Percentiles rank a stretch among this genome's conserved stretches.
Conservation (phyloP, 1,140 invertebrate species). For the Drosophila trapezifrons region DNA sequence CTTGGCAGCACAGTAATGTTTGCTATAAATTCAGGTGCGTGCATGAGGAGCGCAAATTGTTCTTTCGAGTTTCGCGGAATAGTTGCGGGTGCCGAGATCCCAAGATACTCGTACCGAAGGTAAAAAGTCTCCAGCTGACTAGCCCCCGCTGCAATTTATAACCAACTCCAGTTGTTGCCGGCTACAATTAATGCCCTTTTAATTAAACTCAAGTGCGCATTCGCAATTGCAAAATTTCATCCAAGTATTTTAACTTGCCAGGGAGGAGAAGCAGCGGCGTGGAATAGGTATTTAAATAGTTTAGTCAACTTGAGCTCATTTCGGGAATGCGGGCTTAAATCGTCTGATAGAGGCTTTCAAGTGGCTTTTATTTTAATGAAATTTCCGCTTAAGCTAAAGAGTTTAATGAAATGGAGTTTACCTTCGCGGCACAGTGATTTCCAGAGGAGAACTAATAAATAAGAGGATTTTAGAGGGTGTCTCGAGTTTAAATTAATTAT, state of each 20-base stretch:
- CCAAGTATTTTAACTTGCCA: conserved; percentile 52
- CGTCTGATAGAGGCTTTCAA: conserved; percentile 37
- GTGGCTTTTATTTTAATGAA: conserved; percentile 72
- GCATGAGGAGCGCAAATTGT: conserved; percentile 65
- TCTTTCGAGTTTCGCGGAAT: conserved; percentile 55
- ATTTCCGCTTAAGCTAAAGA: conserved; percentile 38
- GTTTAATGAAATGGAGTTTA: conserved; percentile 35
- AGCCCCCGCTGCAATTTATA: conserved; percentile 53
- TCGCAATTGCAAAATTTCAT: conserved; percentile 74
- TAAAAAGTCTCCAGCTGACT: conserved; percentile 38
- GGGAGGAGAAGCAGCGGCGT: neutral
- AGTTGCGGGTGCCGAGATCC: conserved; percentile 53
- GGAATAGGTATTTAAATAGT: conserved; percentile 50
- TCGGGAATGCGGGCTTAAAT: conserved; percentile 29
- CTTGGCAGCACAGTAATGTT: conserved; percentile 5
- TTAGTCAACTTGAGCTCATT: conserved; percentile 34
- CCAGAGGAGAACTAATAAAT: neutral
- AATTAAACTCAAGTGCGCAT: conserved; percentile 81
- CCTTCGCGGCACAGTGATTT: conserved; percentile 2
- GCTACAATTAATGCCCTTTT: conserved; percentile 80
- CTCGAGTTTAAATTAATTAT: neutral
- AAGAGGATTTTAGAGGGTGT: neutral
- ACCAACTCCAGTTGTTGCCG: conserved; percentile 48
- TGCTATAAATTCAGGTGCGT: conserved; percentile 63
- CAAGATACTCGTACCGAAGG: conserved; percentile 33